Evolutionary conservation across 2,113 vertebrate species (phyloP).

Genomic region (Malurus alboscapulatus): DNA sequence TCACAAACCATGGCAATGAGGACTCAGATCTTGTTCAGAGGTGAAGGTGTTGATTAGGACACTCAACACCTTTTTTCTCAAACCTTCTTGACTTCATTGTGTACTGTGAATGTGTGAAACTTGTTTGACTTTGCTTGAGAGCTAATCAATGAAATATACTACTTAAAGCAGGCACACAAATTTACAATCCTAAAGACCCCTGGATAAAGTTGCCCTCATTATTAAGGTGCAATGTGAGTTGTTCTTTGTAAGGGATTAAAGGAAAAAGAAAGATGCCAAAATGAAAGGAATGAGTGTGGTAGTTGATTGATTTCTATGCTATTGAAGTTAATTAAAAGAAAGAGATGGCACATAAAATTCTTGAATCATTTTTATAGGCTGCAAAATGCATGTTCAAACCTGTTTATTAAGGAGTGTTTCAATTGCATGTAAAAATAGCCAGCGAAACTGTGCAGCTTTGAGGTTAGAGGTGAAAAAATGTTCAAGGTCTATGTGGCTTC

Average conservation of each 20-base stretch:
- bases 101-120: neutral
- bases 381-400: neutral
- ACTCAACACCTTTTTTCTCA: neutral
- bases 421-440: neutral
- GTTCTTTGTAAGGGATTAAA: neutral
- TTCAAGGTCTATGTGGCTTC: neutral
- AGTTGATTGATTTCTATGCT: neutral
- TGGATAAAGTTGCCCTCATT: neutral
- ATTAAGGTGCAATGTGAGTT: neutral
- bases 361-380: neutral
- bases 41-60: neutral
- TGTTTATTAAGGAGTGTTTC: fast-evolving
- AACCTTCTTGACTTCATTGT: fast-evolving
- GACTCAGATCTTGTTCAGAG: neutral
- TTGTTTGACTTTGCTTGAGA: neutral
- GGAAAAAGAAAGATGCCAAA: neutral
- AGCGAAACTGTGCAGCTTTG: neutral
- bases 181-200: neutral
- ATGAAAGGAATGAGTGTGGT: neutral
- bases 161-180: neutral
- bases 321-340: neutral
- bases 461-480: neutral
- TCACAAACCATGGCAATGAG: neutral
- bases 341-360: neutral
- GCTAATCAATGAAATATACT: neutral